Conservation (phyloP, 2,888 invertebrate species). For the Lamellibrachia columna region DNA sequence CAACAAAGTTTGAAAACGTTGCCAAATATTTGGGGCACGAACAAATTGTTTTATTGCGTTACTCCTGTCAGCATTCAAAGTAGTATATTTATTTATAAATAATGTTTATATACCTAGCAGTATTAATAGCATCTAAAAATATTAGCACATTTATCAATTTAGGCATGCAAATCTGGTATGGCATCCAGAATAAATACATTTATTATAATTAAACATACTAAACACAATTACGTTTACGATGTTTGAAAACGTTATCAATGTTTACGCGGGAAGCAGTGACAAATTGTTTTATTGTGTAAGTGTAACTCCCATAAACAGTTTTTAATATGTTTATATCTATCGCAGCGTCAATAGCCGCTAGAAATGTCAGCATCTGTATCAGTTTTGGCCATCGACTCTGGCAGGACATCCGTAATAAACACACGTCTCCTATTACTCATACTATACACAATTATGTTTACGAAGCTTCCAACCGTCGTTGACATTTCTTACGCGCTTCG, state of each 20-base stretch:
- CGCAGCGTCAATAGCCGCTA: no score
- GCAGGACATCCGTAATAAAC: not conserved
- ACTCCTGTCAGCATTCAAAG: not conserved
- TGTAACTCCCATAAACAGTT: not conserved
- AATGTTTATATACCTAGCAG: no score
- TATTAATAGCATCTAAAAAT: no score
- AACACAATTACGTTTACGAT: no score
- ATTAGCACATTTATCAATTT: no score
- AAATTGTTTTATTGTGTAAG: not conserved
- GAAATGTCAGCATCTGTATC: not conserved
- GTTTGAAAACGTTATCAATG: not conserved
- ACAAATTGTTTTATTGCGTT: not conserved
- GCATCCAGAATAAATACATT: no score
- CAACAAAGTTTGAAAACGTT: not conserved
- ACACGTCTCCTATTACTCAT: not conserved
- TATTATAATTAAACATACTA: no score
- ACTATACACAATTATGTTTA: not conserved
- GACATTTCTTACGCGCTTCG: not conserved
- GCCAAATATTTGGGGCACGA: not conserved
- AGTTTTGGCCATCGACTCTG: not conserved
- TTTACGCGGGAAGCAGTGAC: not conserved
- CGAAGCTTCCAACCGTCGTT: not conserved
- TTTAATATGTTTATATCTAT: no score
- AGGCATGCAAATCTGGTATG: no score
- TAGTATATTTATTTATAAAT: not conserved